Percentiles rank a stretch among this genome's conserved stretches.
phyloP scores from a whole-genome alignment of 2,888 invertebrate species.

The Terebella lapidaria region DNA sequence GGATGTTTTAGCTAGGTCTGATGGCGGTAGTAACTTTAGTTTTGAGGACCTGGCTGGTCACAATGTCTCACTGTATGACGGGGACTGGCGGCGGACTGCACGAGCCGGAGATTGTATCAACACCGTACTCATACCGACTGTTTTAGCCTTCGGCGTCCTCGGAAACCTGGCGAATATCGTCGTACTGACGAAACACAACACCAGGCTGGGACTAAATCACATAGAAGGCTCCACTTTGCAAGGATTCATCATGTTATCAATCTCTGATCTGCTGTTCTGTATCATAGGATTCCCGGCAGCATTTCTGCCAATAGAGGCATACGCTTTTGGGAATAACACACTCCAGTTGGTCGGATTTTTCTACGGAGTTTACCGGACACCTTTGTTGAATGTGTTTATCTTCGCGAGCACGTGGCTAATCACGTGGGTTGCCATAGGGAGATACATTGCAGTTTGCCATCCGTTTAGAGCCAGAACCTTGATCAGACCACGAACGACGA shows the following conservation, averaged over 20 bases:
- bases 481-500: constrained; percentile 59
- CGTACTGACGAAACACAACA: constrained; percentile 64
- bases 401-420: constrained; percentile 72
- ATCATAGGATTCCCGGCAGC: constrained; percentile 57
- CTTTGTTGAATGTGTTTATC: constrained; percentile 47
- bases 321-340: not conserved
- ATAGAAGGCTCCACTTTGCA: constrained; percentile 75
- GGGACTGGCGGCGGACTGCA: too few species aligned
- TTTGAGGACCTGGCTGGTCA: too few species aligned
- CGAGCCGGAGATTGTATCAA: not conserved
- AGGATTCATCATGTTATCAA: constrained; percentile 69
- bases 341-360: not conserved
- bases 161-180: constrained; percentile 74
- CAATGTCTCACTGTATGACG: too few species aligned
- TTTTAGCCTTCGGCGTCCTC: constrained; percentile 68
- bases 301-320: too few species aligned
- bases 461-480: constrained; percentile 66
- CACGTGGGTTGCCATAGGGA: constrained; percentile 67
- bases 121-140: constrained; percentile 62
- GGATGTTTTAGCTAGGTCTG: too few species aligned
- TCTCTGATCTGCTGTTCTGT: constrained; percentile 64
- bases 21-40: too few species aligned
- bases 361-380: constrained; percentile 34
- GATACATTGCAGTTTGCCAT: constrained; percentile 71
- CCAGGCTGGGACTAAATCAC: constrained; percentile 56